Evolutionary conservation across 2,888 invertebrate species (phyloP).

Genomic region (Cheilosia soror): DNA sequence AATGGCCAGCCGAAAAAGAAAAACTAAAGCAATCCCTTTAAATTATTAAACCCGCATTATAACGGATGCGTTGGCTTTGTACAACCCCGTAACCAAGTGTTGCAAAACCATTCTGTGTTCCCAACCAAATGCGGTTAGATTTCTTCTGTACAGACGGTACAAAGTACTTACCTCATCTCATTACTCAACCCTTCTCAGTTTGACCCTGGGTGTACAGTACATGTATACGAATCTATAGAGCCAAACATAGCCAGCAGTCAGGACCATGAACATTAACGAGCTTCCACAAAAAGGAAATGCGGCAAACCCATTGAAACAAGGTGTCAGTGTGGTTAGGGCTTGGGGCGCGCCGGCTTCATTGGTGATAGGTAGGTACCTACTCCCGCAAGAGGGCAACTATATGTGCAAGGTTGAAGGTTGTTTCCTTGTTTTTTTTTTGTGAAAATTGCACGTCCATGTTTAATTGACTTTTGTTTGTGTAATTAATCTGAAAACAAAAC

Average conservation of each 20-base stretch:
- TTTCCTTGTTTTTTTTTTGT: neutral
- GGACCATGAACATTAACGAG: slow-evolving; percentile 62
- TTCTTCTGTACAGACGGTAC: neutral
- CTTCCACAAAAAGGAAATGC: slow-evolving; percentile 61
- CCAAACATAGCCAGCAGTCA: neutral
- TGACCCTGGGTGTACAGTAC: slow-evolving; percentile 20
- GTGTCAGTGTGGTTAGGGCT: slow-evolving; percentile 9
- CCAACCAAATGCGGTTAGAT: neutral
- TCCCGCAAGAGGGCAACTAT: neutral
- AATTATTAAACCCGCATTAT: slow-evolving; percentile 3
- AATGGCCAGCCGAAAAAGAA: too few species aligned
- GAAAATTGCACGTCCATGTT: slow-evolving; percentile 8
- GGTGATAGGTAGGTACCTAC: neutral
- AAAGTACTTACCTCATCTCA: slow-evolving; percentile 27
- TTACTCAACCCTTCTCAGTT: slow-evolving; percentile 39
- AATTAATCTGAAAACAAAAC: neutral
- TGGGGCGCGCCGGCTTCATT: neutral
- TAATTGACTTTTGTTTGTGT: slow-evolving; percentile 34
- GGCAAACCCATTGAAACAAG: slow-evolving; percentile 54
- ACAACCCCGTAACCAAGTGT: neutral
- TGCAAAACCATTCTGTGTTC: neutral
- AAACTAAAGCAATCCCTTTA: neutral
- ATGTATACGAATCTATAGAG: neutral
- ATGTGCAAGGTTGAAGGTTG: neutral
- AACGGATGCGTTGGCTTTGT: neutral